phyloP scores from a whole-genome alignment of 2,797 vertebrate genomes.

The Catamblyrhynchus diadema region DNA sequence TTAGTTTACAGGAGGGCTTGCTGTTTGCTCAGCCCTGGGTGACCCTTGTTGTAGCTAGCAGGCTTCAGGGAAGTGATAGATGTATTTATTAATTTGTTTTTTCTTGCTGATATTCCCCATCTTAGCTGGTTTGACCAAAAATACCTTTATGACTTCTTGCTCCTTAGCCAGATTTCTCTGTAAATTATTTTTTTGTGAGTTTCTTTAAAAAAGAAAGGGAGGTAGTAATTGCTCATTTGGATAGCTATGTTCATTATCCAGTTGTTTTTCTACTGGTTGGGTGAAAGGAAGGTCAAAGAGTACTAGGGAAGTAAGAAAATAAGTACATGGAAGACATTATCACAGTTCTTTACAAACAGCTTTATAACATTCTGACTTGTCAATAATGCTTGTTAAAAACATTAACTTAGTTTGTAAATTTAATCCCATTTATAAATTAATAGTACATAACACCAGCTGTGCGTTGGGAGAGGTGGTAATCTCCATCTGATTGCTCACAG shows the following conservation, averaged over 20 bases:
- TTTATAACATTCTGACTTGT: background rate
- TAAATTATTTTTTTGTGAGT: background rate
- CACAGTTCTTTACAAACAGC: background rate
- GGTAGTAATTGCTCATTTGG: background rate
- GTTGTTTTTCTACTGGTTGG: fast-evolving
- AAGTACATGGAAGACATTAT: background rate
- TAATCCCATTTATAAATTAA: background rate
- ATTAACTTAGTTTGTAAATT: background rate
- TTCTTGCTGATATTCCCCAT: background rate
- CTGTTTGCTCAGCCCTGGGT: background rate
- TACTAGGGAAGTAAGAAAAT: background rate
- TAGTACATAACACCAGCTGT: background rate
- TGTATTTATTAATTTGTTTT: background rate
- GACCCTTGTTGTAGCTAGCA: background rate
- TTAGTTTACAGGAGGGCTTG: background rate
- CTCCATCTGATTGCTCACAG: background rate
- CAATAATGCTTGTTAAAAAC: background rate
- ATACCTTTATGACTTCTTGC: background rate
- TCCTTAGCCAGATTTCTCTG: background rate
- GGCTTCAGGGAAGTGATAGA: background rate
- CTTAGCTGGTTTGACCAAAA: background rate
- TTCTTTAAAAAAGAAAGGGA: background rate
- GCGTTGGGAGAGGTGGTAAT: background rate
- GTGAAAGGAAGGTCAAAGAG: background rate
- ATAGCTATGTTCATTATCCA: fast-evolving